phyloP scores from a whole-genome alignment of 2,888 invertebrate genomes.

The Hypercompe scribonia region DNA sequence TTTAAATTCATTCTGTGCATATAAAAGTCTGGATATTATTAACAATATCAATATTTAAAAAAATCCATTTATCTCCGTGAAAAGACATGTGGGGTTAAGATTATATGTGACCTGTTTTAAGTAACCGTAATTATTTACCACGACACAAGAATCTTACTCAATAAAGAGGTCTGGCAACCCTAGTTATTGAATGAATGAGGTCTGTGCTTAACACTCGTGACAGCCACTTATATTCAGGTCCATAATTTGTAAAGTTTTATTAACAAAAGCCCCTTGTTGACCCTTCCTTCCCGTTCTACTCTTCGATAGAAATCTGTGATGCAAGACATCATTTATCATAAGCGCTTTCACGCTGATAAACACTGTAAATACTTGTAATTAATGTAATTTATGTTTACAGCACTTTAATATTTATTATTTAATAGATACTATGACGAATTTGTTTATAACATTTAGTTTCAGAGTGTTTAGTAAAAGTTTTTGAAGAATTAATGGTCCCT shows the following conservation, averaged over 20 bases:
- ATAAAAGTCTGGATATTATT: not conserved
- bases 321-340: conserved; percentile 13
- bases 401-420: conserved; percentile 33
- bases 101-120: too few relatives aligned
- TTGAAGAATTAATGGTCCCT: not conserved
- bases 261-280: conserved; percentile 11
- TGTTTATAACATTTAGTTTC: conserved; percentile 3
- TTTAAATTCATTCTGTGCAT: not conserved
- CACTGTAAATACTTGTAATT: conserved; percentile 33
- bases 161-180: not conserved
- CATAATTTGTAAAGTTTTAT: conserved; percentile 6
- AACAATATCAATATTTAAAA: too few relatives aligned
- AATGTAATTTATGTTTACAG: conserved; percentile 17
- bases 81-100: too few relatives aligned
- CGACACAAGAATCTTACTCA: not conserved
- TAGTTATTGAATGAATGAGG: not conserved
- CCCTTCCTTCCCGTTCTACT: conserved; percentile 9
- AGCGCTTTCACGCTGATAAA: conserved; percentile 29
- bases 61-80: too few relatives aligned
- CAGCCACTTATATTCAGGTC: conserved; percentile 4
- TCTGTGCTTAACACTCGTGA: not conserved
- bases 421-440: conserved; percentile 9
- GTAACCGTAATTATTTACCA: not conserved
- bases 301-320: conserved; percentile 16
- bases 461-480: not conserved